Conservation (phyloP, 2,888 invertebrate genomes). For the Petrophora chlorosata region DNA sequence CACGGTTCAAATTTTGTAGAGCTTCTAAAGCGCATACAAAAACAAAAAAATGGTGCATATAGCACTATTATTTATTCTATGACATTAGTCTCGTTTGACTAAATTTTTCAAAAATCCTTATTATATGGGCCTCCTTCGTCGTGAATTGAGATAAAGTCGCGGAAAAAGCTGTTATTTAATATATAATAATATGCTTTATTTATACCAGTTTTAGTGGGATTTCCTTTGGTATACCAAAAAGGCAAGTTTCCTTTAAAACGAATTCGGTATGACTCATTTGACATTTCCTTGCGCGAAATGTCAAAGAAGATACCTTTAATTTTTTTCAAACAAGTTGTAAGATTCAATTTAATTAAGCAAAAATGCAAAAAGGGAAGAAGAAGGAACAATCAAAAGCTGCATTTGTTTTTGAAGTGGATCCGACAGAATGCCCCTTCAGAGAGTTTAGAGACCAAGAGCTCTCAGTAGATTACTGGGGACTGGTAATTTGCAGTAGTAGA, state of each 20-base stretch:
- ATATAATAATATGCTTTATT: no score
- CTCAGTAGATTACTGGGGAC: slow-evolving; percentile 65
- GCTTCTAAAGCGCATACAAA: no score
- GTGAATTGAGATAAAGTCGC: no score
- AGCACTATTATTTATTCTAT: no score
- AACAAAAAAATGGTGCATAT: no score
- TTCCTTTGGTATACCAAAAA: not conserved
- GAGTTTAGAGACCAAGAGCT: slow-evolving; percentile 72
- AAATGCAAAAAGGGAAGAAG: slow-evolving; percentile 39
- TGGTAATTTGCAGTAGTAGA: slow-evolving; percentile 52
- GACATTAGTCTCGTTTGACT: no score
- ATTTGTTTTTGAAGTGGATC: slow-evolving; percentile 43
- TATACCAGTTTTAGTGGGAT: no score
- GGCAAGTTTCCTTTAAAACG: not conserved
- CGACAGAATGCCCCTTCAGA: slow-evolving; percentile 69
- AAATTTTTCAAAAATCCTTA: no score
- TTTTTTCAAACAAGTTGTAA: no score
- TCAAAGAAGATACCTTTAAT: not conserved
- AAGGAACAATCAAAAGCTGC: slow-evolving; percentile 33
- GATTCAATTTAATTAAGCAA: not conserved
- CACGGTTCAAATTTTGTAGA: no score
- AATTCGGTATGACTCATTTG: not conserved
- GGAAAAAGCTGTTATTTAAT: no score
- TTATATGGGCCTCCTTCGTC: no score
- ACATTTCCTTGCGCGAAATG: not conserved